Evolutionary conservation across 2,888 invertebrate species (phyloP).

Genomic region (Trachelus iudaicus): DNA sequence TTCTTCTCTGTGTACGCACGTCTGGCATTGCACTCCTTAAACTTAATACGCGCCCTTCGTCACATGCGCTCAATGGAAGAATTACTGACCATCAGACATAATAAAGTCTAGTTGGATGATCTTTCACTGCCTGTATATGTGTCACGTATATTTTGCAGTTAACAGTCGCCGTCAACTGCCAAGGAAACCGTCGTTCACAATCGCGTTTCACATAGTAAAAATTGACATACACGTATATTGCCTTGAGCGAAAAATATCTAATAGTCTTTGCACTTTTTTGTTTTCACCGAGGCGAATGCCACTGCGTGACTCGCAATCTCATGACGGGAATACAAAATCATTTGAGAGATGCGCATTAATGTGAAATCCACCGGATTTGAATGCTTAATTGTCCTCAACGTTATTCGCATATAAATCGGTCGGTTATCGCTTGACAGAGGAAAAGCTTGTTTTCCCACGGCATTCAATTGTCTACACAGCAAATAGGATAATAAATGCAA

Average conservation of each 20-base stretch:
- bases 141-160: neutral
- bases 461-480: neutral
- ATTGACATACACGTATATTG: neutral
- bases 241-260: neutral
- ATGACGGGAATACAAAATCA: neutral
- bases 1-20: neutral
- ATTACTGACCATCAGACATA: constrained; percentile 42
- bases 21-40: neutral
- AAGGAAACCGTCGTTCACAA: neutral
- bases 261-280: neutral
- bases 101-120: constrained; percentile 34
- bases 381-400: neutral
- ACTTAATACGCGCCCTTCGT: constrained; percentile 4
- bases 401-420: neutral
- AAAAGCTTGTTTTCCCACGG: neutral
- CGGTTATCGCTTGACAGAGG: neutral
- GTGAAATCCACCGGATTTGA: neutral
- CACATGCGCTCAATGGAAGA: constrained; percentile 51
- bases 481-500: neutral
- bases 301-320: neutral
- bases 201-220: neutral
- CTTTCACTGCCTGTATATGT: neutral
- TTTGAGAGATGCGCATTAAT: neutral
- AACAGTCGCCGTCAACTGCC: neutral
- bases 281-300: neutral